Evolutionary conservation across 1,140 invertebrate genomes (phyloP).

Genomic region (Tetragnatha versicolor): DNA sequence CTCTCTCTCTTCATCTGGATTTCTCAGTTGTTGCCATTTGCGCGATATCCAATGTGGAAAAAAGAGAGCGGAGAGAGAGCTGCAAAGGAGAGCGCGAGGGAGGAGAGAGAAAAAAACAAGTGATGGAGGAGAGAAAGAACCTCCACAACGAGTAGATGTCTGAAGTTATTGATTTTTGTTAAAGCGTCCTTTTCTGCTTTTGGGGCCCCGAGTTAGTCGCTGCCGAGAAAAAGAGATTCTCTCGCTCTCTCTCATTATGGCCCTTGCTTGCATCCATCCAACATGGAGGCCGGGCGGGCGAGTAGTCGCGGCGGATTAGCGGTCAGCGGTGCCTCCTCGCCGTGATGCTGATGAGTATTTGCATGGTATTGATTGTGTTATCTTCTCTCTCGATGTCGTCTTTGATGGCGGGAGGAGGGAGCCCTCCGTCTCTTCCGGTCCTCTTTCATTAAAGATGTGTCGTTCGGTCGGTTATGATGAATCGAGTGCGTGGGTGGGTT

Average conservation of each 20-base stretch:
- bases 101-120: slow-evolving; percentile 3
- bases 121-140: slow-evolving; percentile 43
- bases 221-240: slow-evolving; percentile 30
- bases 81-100: not conserved
- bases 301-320: slow-evolving; percentile 2
- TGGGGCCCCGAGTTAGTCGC: slow-evolving; percentile 35
- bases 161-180: slow-evolving; percentile 55
- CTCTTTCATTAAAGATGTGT: no score
- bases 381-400: not conserved
- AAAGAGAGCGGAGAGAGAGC: slow-evolving; percentile 4
- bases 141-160: slow-evolving; percentile 54
- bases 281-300: slow-evolving; percentile 4
- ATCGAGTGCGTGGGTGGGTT: no score
- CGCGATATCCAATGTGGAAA: slow-evolving; percentile 11
- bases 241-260: slow-evolving; percentile 40
- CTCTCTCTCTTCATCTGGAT: not conserved
- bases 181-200: slow-evolving; percentile 54
- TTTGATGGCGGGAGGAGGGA: slow-evolving; percentile 9
- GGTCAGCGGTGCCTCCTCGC: not conserved
- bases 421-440: not conserved
- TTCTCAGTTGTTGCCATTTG: slow-evolving; percentile 19
- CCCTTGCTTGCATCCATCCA: slow-evolving; percentile 29
- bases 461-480: no score
- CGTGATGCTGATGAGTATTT: slow-evolving; percentile 38
- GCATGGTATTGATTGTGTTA: slow-evolving; percentile 49